phyloP scores from a whole-genome alignment of 2,888 invertebrate species.

The Hyposoter dolosus region DNA sequence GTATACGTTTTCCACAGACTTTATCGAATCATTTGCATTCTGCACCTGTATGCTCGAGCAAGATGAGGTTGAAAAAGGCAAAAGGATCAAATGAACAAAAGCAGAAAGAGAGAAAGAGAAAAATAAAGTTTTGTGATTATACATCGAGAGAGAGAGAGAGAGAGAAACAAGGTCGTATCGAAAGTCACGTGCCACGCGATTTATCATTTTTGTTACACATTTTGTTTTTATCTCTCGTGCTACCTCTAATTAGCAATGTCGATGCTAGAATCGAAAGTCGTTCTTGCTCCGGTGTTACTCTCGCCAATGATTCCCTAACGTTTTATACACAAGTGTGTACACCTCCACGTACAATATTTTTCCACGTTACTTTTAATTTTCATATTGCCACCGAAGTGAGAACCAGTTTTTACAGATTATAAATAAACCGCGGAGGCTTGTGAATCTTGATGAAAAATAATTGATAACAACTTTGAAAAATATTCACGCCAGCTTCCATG shows the following conservation, averaged over 20 bases:
- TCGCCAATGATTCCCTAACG: conserved; percentile 30
- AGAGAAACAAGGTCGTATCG: conserved; percentile 33
- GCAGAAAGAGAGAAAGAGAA: conserved; percentile 1
- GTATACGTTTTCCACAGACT: conserved; percentile 6
- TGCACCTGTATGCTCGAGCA: conserved; percentile 59
- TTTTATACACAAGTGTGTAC: conserved; percentile 26
- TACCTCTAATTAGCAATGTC: conserved; percentile 67
- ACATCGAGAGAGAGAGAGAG: conserved; percentile 32
- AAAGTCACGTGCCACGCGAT: conserved; percentile 66
- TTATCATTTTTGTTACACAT: conserved; percentile 55
- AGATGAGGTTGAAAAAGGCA: conserved; percentile 34
- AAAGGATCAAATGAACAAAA: conserved; percentile 32
- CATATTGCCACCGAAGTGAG: conserved; percentile 49
- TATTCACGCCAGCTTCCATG: not conserved
- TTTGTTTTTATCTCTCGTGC: conserved; percentile 55
- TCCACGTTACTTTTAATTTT: conserved; percentile 31
- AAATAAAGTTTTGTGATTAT: conserved; percentile 13
- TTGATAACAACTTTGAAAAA: not conserved
- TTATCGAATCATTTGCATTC: conserved; percentile 65
- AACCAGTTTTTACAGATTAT: conserved; percentile 63
- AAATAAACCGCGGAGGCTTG: not conserved
- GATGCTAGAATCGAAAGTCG: conserved; percentile 66
- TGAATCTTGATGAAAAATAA: conserved; percentile 17
- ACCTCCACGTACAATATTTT: conserved; percentile 5
- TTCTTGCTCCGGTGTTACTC: conserved; percentile 50